Evolutionary conservation across 2,797 vertebrate species (phyloP).

Genomic region (Sebastes jordani): DNA sequence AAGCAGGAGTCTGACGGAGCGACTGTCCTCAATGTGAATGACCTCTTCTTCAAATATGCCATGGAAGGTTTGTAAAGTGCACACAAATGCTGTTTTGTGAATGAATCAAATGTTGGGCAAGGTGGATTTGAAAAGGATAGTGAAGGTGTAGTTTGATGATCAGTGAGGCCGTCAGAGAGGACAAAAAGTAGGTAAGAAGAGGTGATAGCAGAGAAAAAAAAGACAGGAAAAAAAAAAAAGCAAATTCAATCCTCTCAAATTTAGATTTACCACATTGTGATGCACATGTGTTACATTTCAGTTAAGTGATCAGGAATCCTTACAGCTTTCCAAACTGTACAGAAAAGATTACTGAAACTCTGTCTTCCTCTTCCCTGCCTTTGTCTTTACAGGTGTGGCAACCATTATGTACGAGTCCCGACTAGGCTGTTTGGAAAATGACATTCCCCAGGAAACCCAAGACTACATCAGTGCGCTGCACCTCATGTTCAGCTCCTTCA

Average conservation of each 20-base stretch:
- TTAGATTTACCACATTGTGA: neutral
- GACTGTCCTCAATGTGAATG: constrained; percentile 89
- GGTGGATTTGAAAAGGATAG: neutral
- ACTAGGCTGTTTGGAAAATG: constrained; percentile 89
- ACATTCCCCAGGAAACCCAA: constrained; percentile 85
- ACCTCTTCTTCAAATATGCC: constrained; percentile 95
- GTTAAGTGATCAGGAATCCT: neutral
- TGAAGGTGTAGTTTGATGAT: neutral
- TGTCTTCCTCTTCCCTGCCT: neutral
- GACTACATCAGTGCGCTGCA: constrained; percentile 91
- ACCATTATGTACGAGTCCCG: constrained; percentile 90
- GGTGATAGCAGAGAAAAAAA: neutral
- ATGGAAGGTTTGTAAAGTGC: constrained; percentile 89
- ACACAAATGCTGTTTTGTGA: neutral
- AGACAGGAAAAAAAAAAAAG: neutral
- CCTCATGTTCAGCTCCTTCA: constrained; percentile 96
- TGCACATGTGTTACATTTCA: neutral
- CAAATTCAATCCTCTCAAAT: neutral
- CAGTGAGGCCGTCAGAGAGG: neutral
- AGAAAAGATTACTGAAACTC: neutral
- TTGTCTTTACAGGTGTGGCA: constrained; percentile 83
- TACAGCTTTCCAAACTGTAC: neutral
- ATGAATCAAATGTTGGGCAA: neutral
- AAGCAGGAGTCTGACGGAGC: constrained; percentile 79
- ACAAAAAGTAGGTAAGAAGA: neutral